These are phyloP conservation scores for Agrotis clavis DNA, from an alignment of 2,888 invertebrate species.

Conservation along the genomic window DNA sequence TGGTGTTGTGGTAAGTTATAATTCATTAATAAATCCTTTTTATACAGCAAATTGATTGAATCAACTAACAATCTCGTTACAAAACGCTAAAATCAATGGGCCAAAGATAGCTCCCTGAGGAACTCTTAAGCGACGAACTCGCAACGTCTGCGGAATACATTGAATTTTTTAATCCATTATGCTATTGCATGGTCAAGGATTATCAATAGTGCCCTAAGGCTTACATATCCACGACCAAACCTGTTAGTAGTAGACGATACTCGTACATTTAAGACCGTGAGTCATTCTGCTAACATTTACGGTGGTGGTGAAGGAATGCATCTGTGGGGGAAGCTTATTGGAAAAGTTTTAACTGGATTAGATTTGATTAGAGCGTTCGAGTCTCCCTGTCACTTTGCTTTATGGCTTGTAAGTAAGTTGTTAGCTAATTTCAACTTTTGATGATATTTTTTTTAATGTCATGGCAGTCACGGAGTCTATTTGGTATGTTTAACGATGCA, in stretches of 20 bases:
- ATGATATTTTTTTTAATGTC: slow-evolving; percentile 68
- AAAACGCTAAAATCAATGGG: slow-evolving; percentile 1
- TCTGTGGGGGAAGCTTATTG: slow-evolving; percentile 86
- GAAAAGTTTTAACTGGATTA: slow-evolving; percentile 90
- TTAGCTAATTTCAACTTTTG: slow-evolving; percentile 74
- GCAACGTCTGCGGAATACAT: slow-evolving; percentile 16
- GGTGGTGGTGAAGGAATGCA: slow-evolving; percentile 73
- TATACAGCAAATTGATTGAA: background rate
- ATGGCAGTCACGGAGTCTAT: slow-evolving; percentile 58
- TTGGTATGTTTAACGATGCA: slow-evolving; percentile 43
- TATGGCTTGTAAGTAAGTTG: slow-evolving; percentile 81
- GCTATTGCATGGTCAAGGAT: slow-evolving; percentile 40
- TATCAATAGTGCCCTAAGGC: slow-evolving; percentile 37
- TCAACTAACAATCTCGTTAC: background rate
- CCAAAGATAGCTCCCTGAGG: slow-evolving; percentile 48
- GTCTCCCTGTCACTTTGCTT: slow-evolving; percentile 68
- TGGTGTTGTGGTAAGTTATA: background rate
- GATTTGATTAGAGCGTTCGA: slow-evolving; percentile 82
- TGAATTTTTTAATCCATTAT: slow-evolving; percentile 58
- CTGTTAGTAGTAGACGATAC: slow-evolving; percentile 18
- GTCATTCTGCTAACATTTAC: slow-evolving; percentile 64
- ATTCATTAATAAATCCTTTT: background rate
- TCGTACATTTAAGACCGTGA: slow-evolving; percentile 59
- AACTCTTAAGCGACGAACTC: slow-evolving; percentile 16
- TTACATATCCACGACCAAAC: slow-evolving; percentile 28